Evolutionary conservation across 2,888 invertebrate species (phyloP), one percentile per base, ranked within the genome.

Genomic region (Helobdella robusta): DNA sequence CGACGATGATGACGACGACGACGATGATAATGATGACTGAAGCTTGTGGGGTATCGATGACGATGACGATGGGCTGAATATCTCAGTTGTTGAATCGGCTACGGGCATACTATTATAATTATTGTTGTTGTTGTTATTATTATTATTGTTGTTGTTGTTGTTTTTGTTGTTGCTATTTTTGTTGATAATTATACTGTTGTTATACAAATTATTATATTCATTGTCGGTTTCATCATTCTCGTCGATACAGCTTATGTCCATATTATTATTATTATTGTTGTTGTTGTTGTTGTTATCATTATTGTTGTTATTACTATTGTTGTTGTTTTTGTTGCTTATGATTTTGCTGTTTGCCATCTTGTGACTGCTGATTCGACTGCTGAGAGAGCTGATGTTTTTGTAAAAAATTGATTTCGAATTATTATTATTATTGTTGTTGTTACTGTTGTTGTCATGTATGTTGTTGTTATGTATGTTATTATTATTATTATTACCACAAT

Each of bases 21-120:
- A n/a, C n/a, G n/a, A n/a, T n/a, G n/a, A n/a, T n/a, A n/a, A n/a
- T n/a, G n/a, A n/a, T n/a, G n/a, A n/a, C n/a, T n/a, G n/a, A n/a
- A n/a, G n/a, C n/a, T n/a, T n/a, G n/a, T n/a, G n/a, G n/a, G n/a
- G n/a, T n/a, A n/a, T 63, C 30, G 48, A 35, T 30, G 62, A 30
- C 20, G 64, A 58, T 6, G 64, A 30, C 30, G 32, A 25, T 15
- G 64, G 64, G 48, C 64, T 64, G 58, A 58, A 58, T 15, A 64
- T 28, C 23, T 64, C 64, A n/a, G 64, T 64, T 20, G 64, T 64
- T 15, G 64, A 64, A 58, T 64, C 64, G 30, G 64, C 64, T 25
- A 40, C 63, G 18, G 63, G 46, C 15, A 36, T n/a, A 25, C 20
- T 59, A 15, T 28, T 30, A 36, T 59, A 28, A 32, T 11, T 60